Evolutionary conservation across 2,113 vertebrate species (phyloP).

Genomic region (Prunella fulvescens): DNA sequence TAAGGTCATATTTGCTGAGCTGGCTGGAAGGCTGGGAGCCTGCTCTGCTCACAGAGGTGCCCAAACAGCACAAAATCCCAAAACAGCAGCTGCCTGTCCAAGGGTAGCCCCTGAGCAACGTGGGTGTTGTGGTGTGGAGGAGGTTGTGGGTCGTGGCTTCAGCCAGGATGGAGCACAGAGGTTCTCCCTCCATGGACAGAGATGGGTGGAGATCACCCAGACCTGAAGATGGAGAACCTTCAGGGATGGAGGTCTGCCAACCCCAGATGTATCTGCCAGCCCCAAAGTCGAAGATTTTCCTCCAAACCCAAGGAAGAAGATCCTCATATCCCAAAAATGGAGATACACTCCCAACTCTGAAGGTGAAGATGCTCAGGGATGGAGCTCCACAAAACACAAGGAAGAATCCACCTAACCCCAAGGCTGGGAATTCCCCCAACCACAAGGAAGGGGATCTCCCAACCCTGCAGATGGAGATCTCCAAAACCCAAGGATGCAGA

Average conservation of each 20-base stretch:
- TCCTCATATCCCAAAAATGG: not conserved
- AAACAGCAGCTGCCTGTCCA: not conserved
- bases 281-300: not conserved
- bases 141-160: not conserved
- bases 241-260: not conserved
- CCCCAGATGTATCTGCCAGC: not conserved
- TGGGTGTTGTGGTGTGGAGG: not conserved
- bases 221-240: not conserved
- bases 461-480: not conserved
- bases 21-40: not conserved
- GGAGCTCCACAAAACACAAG: not conserved
- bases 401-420: not conserved
- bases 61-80: not conserved
- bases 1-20: not conserved
- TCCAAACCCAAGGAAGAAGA: not conserved
- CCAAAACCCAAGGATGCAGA: not conserved
- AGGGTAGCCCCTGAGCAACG: accelerated
- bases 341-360: not conserved
- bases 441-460: not conserved
- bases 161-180: not conserved
- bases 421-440: accelerated
- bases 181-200: not conserved
- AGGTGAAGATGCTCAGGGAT: not conserved
- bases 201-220: not conserved
- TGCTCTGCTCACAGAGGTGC: not conserved